Base-by-base conservation (phyloP, 2,888 invertebrate species). In the Ectemnius lituratus region DNA sequence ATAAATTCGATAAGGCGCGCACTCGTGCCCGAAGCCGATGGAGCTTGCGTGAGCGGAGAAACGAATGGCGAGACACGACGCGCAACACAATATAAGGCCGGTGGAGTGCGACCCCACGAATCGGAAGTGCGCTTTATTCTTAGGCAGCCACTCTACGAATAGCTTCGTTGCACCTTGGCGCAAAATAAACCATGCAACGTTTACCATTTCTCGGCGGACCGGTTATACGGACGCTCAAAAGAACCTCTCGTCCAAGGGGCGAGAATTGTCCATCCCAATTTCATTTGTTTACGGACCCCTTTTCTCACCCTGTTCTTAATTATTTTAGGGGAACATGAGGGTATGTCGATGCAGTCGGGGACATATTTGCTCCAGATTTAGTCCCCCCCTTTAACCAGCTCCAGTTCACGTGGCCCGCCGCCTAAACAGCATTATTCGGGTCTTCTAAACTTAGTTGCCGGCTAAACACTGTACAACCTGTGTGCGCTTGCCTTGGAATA, bases 121-220 rank as follows among this genome's bases (percentile, higher is more conserved):
- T 78, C 76, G 78, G 76, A 78, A 78, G 78, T 78, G 68, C 52
- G 76, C 71, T 70, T 79, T 52, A 77, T 74, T 79, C 70, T 77
- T 79, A 74, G 76, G 69, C 76, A 56, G 63, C 56, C 49, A 49
- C 65, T 79, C 76, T 77, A 63, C 76, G 78, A 78, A 78, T 77
- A 76, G 76, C 72, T 18, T 52, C 65, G 67, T 46, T 67, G 76
- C 71, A 77, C 79, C 79, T 77, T 77, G 76, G 72, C 70, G 70
- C 60, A 68, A 75, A 76, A 79, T 75, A 77, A 78, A 73, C 75
- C 61, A 16, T 57, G 58, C 59, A 59, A 52, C 72, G 67, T 61
- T 79, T 74, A 68, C 72, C 74, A 79, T 72, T 76, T 73, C 67
- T 47, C 47, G 46, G 45, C 67, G 14, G 45, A 27, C 60, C 47